A percentile compares a stretch with the other conserved stretches of the same genome.
phyloP scores from a whole-genome alignment of 1,140 invertebrate genomes.

The Apocrypta bakeri region DNA sequence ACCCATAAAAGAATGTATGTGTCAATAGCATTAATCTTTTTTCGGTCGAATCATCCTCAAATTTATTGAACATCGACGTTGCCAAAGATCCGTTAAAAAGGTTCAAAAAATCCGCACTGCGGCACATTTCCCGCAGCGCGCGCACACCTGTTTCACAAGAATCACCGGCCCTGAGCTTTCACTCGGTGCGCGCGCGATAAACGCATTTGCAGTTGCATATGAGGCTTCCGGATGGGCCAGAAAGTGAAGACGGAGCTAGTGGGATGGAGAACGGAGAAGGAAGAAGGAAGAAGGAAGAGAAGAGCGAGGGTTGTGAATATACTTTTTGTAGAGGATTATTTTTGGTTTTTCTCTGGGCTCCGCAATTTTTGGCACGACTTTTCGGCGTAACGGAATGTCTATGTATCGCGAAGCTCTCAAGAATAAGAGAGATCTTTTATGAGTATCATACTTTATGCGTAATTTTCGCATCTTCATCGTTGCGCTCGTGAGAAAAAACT shows the following conservation, averaged over 20 bases:
- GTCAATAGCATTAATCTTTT: not conserved
- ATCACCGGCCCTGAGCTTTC: not conserved
- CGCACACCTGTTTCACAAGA: not conserved
- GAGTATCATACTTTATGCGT: not conserved
- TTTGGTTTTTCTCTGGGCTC: slow-evolving; percentile 1
- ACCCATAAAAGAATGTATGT: not conserved
- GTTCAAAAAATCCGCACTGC: slow-evolving; percentile 4
- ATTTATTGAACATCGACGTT: not conserved
- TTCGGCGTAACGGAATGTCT: slow-evolving; percentile 1
- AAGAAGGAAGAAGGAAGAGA: too few species aligned
- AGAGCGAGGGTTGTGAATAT: not conserved
- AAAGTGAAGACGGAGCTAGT: too few species aligned
- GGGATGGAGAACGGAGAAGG: too few species aligned
- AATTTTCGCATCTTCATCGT: not conserved
- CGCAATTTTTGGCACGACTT: not conserved
- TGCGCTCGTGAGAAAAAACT: not conserved
- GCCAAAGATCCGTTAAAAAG: not conserved
- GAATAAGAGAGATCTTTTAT: too few species aligned
- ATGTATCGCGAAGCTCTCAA: too few species aligned
- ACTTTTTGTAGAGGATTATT: not conserved
- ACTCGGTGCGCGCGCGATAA: not conserved
- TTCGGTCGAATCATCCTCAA: not conserved
- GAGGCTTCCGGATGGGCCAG: not conserved
- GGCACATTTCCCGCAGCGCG: not conserved
- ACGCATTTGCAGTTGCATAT: not conserved